A percentile compares a stretch with the other conserved stretches of the same genome.
phyloP scores from a whole-genome alignment of 2,888 invertebrate species.

The Orthosia cruda region DNA sequence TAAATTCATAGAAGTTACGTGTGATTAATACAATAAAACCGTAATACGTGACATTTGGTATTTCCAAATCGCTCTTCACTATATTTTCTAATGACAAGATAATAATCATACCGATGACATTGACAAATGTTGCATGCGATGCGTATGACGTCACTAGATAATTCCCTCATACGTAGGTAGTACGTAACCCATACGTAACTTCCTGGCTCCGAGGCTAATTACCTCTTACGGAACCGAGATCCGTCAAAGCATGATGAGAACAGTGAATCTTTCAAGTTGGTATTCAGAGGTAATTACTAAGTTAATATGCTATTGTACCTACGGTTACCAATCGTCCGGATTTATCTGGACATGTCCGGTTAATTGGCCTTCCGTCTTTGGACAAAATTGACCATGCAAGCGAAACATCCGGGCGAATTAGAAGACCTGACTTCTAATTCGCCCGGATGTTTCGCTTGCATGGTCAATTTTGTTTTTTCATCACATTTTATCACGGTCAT shows the following conservation, averaged over 20 bases:
- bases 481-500: too few relatives aligned
- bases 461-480: too few relatives aligned
- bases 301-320: neutral
- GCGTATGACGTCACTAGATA: slow-evolving; percentile 39
- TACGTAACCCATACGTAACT: slow-evolving; percentile 2
- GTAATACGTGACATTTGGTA: slow-evolving; percentile 46
- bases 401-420: too few relatives aligned
- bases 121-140: slow-evolving; percentile 46
- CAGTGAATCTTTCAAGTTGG: slow-evolving; percentile 6
- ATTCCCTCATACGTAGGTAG: slow-evolving; percentile 10
- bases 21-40: neutral
- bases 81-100: slow-evolving; percentile 37
- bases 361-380: too few relatives aligned
- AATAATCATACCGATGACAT: slow-evolving; percentile 49
- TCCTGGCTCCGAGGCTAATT: slow-evolving; percentile 4
- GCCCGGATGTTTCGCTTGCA: too few relatives aligned
- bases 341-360: too few relatives aligned
- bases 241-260: neutral
- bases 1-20: slow-evolving; percentile 12
- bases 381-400: too few relatives aligned
- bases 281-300: neutral
- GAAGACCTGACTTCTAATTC: too few relatives aligned
- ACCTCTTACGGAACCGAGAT: slow-evolving; percentile 3
- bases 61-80: slow-evolving; percentile 27
- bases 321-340: too few relatives aligned